These are phyloP conservation scores for Drosophila dives DNA, from an alignment of 2,888 invertebrate species.

Conservation along the genomic window DNA sequence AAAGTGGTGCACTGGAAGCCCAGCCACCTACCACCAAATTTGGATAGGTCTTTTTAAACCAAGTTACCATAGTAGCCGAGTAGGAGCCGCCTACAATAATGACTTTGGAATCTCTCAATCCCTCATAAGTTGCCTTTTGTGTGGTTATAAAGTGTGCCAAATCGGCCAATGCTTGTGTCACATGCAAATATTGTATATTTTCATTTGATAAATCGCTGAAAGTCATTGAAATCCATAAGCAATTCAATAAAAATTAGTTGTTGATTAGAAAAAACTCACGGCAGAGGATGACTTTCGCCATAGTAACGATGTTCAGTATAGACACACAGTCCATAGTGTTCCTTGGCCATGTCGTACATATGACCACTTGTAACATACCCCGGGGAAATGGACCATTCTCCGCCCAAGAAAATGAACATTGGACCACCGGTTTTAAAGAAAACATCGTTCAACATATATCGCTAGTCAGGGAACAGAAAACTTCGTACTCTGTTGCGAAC, in stretches of 20 bases:
- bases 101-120: conserved; percentile 83
- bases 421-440: conserved; percentile 86
- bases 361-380: conserved; percentile 87
- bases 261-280: conserved; percentile 85
- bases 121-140: conserved; percentile 83
- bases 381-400: conserved; percentile 88
- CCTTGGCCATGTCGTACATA: conserved; percentile 87
- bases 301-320: conserved; percentile 94
- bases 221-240: neutral
- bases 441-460: conserved; percentile 86
- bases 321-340: conserved; percentile 88
- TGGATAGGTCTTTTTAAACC: conserved; percentile 89
- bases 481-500: neutral
- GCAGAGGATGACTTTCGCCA: conserved; percentile 89
- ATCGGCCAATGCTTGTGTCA: conserved; percentile 89
- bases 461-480: conserved; percentile 58
- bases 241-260: neutral
- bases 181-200: conserved; percentile 87
- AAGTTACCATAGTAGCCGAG: conserved; percentile 89
- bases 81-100: conserved; percentile 89
- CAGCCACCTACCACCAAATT: conserved; percentile 87
- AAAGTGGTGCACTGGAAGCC: conserved; percentile 89
- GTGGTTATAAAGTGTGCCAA: conserved; percentile 88
- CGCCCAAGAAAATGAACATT: conserved; percentile 89
- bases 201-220: conserved; percentile 86